A percentile compares a stretch with the other conserved stretches of the same genome.
Evolutionary conservation across 2,113 vertebrate genomes (phyloP).

Genomic region (Pardalotus punctatus): DNA sequence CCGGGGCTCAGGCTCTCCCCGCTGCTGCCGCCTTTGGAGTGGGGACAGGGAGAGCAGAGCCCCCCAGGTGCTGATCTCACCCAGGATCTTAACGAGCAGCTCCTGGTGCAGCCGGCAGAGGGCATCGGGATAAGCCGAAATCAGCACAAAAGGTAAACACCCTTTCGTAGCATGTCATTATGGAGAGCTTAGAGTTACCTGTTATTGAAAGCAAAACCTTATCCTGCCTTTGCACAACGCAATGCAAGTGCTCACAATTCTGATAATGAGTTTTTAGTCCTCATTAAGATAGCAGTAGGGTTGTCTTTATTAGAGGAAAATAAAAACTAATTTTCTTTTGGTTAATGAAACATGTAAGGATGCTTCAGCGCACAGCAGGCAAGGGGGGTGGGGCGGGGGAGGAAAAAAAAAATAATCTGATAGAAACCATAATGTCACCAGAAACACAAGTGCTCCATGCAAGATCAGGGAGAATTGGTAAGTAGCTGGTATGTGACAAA

Average conservation of each 20-base stretch:
- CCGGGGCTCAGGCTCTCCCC: accelerated
- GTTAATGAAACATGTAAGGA: background rate
- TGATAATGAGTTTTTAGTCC: background rate
- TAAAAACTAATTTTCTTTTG: background rate
- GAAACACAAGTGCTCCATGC: background rate
- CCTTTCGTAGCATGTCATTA: accelerated
- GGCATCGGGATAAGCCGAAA: constrained; percentile 4
- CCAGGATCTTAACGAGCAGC: background rate
- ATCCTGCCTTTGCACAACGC: background rate
- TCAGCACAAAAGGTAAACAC: background rate
- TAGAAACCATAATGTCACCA: background rate
- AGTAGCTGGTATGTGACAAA: background rate
- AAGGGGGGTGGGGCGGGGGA: too few species aligned
- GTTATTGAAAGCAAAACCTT: background rate
- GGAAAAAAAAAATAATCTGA: background rate
- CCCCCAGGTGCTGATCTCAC: background rate
- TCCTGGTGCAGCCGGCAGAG: constrained; percentile 60
- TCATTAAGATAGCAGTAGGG: background rate
- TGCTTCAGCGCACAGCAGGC: background rate
- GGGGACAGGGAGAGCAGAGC: background rate
- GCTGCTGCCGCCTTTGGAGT: background rate
- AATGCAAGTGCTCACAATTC: background rate
- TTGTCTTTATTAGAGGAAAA: background rate
- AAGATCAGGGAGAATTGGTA: background rate
- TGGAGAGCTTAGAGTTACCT: background rate